Evolutionary conservation across 1,140 invertebrate genomes (phyloP).

Genomic region (Cotesia glomerata): DNA sequence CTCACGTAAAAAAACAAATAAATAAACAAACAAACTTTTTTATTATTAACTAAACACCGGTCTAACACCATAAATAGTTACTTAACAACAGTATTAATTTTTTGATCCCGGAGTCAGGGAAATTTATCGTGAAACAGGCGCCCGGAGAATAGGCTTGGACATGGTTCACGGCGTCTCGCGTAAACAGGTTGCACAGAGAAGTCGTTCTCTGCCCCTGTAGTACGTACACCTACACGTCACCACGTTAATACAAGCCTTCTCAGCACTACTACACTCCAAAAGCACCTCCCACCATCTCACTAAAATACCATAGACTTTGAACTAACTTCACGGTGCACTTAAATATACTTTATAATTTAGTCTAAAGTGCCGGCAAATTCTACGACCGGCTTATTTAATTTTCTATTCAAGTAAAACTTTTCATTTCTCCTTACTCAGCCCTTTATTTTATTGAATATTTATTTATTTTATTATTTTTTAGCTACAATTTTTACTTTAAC

Average conservation of each 20-base stretch:
- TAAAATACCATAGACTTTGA: slow-evolving; percentile 17
- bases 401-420: neutral
- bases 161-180: slow-evolving; percentile 32
- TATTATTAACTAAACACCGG: neutral
- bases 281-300: slow-evolving; percentile 6
- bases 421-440: too few species aligned
- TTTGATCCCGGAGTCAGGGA: neutral
- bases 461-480: too few species aligned
- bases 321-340: slow-evolving; percentile 15
- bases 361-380: neutral
- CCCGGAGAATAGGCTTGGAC: neutral
- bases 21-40: neutral
- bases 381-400: neutral
- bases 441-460: too few species aligned
- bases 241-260: too few species aligned
- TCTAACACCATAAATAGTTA: neutral
- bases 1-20: neutral
- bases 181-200: slow-evolving; percentile 34
- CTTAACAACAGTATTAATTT: neutral
- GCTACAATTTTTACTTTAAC: too few species aligned
- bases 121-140: slow-evolving; percentile 1
- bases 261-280: too few species aligned
- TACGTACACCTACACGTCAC: neutral
- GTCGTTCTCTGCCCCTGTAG: neutral
- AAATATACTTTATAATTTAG: neutral